Evolutionary conservation across 2,888 invertebrate species (phyloP).

Genomic region (Pharmacophagus antenor): DNA sequence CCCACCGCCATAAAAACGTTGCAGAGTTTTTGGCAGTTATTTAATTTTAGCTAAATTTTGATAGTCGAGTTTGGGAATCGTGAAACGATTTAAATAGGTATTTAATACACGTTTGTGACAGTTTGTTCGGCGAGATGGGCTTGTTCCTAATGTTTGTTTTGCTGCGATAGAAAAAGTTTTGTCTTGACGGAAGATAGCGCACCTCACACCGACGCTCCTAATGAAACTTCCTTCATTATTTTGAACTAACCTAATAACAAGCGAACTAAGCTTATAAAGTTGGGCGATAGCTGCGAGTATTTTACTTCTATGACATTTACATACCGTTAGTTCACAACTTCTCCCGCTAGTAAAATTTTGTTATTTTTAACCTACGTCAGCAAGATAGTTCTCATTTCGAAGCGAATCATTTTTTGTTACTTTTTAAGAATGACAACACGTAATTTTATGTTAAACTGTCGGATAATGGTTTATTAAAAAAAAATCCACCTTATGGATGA

Average conservation of each 20-base stretch:
- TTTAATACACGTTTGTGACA: neutral
- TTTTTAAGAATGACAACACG: too few relatives aligned
- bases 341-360: neutral
- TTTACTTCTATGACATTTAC: slow-evolving; percentile 14
- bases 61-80: too few relatives aligned
- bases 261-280: slow-evolving; percentile 23
- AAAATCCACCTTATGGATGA: too few relatives aligned
- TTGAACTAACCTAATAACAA: slow-evolving; percentile 35
- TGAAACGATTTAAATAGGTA: too few relatives aligned
- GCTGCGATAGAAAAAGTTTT: slow-evolving; percentile 7
- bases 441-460: too few relatives aligned
- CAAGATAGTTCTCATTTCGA: too few relatives aligned
- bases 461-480: too few relatives aligned
- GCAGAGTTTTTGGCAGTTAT: too few relatives aligned
- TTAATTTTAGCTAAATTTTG: too few relatives aligned
- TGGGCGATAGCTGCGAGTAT: slow-evolving; percentile 13
- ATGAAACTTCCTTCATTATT: slow-evolving; percentile 39
- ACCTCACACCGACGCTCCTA: slow-evolving; percentile 18
- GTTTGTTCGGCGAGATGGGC: neutral
- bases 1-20: too few relatives aligned
- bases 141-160: slow-evolving; percentile 3
- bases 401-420: too few relatives aligned
- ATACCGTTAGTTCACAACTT: slow-evolving; percentile 2
- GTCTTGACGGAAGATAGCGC: slow-evolving; percentile 29
- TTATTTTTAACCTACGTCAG: neutral